These are phyloP conservation scores for Acrocyrtus sp. DNA, from an alignment of 2,888 invertebrate species.

Conservation along the genomic window DNA sequence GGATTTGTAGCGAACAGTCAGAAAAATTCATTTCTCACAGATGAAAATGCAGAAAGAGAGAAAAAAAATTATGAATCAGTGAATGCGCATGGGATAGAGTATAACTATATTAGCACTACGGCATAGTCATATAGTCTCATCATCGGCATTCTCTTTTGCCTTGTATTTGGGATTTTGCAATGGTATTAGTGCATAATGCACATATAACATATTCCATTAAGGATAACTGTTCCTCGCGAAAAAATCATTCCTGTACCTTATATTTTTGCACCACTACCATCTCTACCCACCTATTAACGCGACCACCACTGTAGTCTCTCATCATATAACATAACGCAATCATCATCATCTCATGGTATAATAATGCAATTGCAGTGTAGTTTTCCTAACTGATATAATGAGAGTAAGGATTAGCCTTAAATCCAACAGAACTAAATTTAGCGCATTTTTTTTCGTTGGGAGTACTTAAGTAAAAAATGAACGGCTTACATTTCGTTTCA, in stretches of 20 bases:
- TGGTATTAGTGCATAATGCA: background rate
- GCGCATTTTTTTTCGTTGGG: too few relatives aligned
- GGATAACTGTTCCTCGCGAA: background rate
- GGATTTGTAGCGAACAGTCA: conserved; percentile 12
- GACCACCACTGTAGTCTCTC: background rate
- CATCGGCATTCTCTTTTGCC: too few relatives aligned
- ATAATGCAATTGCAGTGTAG: background rate
- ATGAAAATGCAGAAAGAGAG: background rate
- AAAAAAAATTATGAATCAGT: background rate
- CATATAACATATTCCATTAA: background rate
- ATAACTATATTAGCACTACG: too few relatives aligned
- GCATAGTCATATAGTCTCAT: too few relatives aligned
- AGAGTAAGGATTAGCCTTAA: background rate
- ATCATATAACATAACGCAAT: background rate
- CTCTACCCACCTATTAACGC: background rate
- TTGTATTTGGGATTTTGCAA: too few relatives aligned
- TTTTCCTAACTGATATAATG: too few relatives aligned
- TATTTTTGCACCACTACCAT: background rate
- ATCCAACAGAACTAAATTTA: background rate
- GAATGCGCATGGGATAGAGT: too few relatives aligned
- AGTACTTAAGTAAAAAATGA: background rate
- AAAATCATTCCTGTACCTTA: too few relatives aligned
- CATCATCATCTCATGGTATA: too few relatives aligned
- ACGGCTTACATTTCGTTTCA: conserved; percentile 40
- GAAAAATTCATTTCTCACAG: conserved; percentile 1